Base-by-base conservation (phyloP, 2,113 vertebrate species). In the Dicentrarchus labrax region DNA sequence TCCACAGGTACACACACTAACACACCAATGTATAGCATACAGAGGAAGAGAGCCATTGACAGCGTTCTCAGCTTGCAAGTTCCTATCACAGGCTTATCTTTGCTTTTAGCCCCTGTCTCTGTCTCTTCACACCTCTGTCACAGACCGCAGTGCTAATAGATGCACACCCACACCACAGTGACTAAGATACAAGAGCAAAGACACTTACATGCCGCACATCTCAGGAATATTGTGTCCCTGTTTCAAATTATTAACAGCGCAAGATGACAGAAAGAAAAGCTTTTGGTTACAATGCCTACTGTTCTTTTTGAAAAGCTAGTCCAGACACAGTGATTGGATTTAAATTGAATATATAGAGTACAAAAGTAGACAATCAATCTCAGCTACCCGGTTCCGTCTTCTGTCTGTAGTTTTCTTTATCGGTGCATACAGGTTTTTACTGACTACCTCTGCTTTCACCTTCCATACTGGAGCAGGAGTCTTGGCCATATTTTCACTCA, bases 91-190 rank as follows among this genome's bases (percentile, higher is more conserved):
- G 43, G 72, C 81, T 66, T 75, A 60, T 88, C 85, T 85, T 86
- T 80, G 82, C 85, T 88, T 93, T 81, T 83, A 87, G 84, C 83
- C 84, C 75, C 80, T 80, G 65, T 78, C 74, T 87, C 82, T 39
- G 69, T 76, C 68, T 83, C 81, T 90, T 92, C 92, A 88, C 91
- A 90, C 91, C 80, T 87, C 87, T 82, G 80, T 86, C 76, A 74
- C 84, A 84, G 82, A 71, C 78, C 82, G 86, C 88, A 43, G 89
- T 85, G 92, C 82, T 91, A 94, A 94, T 91, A 88, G 75, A 94
- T 94, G 91, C 92, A 87, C 90, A 75, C 93, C 91, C 91, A 93
- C 93, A 72, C 83, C 6, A 65, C 54, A 76, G 70, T 87, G 89
- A 90, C 84, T 90, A 90, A 92, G 89, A 92, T 76, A 83, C 83